Evolutionary conservation across 2,888 invertebrate genomes (phyloP).

Genomic region (Choreutis nemorana): DNA sequence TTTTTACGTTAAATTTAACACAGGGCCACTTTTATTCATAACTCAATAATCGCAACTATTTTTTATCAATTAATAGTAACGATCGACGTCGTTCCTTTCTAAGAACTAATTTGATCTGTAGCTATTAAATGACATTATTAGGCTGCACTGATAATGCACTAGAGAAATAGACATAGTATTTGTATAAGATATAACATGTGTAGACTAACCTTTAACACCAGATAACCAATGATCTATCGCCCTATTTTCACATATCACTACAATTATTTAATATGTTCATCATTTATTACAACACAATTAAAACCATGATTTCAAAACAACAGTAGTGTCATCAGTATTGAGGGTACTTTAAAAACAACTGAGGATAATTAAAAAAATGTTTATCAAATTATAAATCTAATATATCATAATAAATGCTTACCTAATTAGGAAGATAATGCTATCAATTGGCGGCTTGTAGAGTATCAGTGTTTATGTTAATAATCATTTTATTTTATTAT

Average conservation of each 20-base stretch:
- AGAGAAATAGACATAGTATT: slow-evolving; percentile 9
- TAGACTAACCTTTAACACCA: slow-evolving; percentile 23
- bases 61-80: too few relatives aligned
- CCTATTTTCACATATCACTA: neutral
- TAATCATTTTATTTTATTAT: too few relatives aligned
- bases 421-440: too few relatives aligned
- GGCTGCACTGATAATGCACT: slow-evolving; percentile 5
- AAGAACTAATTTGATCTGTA: neutral
- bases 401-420: too few relatives aligned
- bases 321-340: neutral
- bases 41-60: too few relatives aligned
- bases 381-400: too few relatives aligned
- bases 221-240: slow-evolving; percentile 13
- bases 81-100: too few relatives aligned
- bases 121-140: neutral
- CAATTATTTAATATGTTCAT: neutral
- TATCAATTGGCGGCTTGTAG: too few relatives aligned
- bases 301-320: neutral
- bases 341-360: neutral
- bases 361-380: too few relatives aligned
- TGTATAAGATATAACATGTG: slow-evolving; percentile 2
- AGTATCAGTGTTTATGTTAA: too few relatives aligned
- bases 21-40: neutral
- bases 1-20: slow-evolving; percentile 1
- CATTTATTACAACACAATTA: neutral